phyloP scores from a whole-genome alignment of 2,113 vertebrate species.

The Cyphomyrus discorhynchus region DNA sequence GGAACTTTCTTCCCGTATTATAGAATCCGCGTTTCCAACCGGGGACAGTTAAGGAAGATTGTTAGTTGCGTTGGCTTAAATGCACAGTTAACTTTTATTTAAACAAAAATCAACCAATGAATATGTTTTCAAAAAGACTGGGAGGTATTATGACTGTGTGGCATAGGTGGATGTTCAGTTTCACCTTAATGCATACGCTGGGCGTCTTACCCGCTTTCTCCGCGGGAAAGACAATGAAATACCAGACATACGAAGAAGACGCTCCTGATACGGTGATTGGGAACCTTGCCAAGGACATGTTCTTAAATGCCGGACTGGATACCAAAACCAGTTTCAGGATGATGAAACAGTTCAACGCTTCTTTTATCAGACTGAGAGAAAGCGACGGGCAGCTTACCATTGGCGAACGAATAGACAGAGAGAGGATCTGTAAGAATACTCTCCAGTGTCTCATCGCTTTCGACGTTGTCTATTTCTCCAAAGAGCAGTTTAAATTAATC shows the following conservation, averaged over 20 bases:
- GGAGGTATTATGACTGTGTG: slow-evolving; percentile 45
- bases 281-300: slow-evolving; percentile 84
- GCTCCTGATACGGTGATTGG: slow-evolving; percentile 84
- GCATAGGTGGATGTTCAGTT: slow-evolving; percentile 52
- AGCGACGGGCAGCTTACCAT: slow-evolving; percentile 83
- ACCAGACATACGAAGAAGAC: slow-evolving; percentile 83
- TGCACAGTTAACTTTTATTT: slow-evolving; percentile 27
- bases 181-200: slow-evolving; percentile 42
- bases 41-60: slow-evolving; percentile 37
- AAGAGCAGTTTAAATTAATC: slow-evolving; percentile 82
- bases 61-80: slow-evolving; percentile 36
- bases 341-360: slow-evolving; percentile 90
- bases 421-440: slow-evolving; percentile 75
- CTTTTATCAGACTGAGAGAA: slow-evolving; percentile 80
- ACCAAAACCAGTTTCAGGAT: slow-evolving; percentile 81
- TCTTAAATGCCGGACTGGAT: slow-evolving; percentile 67
- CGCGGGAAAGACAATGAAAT: slow-evolving; percentile 79
- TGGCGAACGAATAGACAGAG: slow-evolving; percentile 83
- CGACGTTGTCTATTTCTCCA: slow-evolving; percentile 86
- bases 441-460: slow-evolving; percentile 80
- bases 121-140: slow-evolving; percentile 37
- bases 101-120: slow-evolving; percentile 18
- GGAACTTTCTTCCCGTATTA: slow-evolving; percentile 56
- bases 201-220: slow-evolving; percentile 43
- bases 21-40: slow-evolving; percentile 41